Evolutionary conservation across 2,113 vertebrate genomes (phyloP).

Genomic region (Platycercus adscitus): DNA sequence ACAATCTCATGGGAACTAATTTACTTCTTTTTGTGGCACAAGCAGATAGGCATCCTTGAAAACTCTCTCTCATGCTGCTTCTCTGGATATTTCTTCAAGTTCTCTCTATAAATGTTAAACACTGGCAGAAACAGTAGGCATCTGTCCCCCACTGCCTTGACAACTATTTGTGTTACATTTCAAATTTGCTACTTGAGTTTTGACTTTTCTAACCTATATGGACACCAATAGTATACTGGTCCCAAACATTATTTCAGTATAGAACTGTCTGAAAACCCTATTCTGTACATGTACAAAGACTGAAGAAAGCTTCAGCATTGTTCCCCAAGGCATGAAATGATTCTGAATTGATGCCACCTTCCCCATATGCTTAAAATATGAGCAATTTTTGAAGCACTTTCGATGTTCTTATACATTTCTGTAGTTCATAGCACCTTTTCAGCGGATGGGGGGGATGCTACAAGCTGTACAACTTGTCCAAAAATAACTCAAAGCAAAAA

Average conservation of each 20-base stretch:
- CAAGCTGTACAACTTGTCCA: not conserved
- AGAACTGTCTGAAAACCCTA: not conserved
- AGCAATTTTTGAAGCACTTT: not conserved
- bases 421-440: not conserved
- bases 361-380: not conserved
- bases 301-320: not conserved
- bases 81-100: not conserved
- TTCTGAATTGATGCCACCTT: not conserved
- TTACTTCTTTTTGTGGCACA: not conserved
- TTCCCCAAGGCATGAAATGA: not conserved
- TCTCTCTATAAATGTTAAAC: not conserved
- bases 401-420: not conserved
- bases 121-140: not conserved
- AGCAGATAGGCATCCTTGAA: not conserved
- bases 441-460: not conserved
- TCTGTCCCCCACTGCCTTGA: not conserved
- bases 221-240: not conserved
- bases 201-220: not conserved
- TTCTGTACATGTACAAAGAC: not conserved
- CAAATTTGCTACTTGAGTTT: not conserved
- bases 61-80: not conserved
- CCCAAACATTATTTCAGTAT: not conserved
- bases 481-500: constrained; percentile 18
- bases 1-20: not conserved
- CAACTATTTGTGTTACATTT: not conserved